Evolutionary conservation across 2,888 invertebrate species (phyloP), one percentile per base, ranked within the genome.

Genomic region (Macrosoma leucophasiata): DNA sequence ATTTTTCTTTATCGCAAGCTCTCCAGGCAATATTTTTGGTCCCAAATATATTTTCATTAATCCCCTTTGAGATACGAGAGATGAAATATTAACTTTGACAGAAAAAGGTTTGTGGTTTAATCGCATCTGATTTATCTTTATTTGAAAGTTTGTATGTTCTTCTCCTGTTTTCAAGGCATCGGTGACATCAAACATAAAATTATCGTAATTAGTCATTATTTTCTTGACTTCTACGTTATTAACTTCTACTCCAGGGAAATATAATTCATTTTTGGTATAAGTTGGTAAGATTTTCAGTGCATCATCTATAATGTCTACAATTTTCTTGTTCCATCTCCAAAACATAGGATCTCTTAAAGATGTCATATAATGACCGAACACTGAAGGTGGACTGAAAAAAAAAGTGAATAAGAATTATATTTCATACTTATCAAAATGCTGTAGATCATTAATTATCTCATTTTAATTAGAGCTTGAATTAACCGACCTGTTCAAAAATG

Each of bases 91-190:
- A 23, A 91, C 73, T 59, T 88, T 88, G 48, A 90, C 82, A 38
- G 81, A 82, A 77, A 92, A 93, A 4, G 89, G 88, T 49, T 91
- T 89, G 70, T 91, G 89, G 61, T 89, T 91, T 31, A 93, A 73
- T 52, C 92, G 89, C 36, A 85, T 72, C 62, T 92, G 91, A 23
- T 61, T 62, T 36, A 84, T 64, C 54, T 77, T 79, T 2, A 81
- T 70, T 49, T 79, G 76, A 33, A 76, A 75, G 13, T 65, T 62
- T 3, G 62, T 61, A 31, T 67, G 66, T 34, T 46, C 57, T 9
- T 56, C 52, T 18, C 56, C 57, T 43, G 63, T 55, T 59, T 69
- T 75, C n/a, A 84, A 71, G 43, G 87, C 87, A 52, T 89, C 88
- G 41, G 87, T 88, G 22, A 89, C 86, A 54, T 90, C 88, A 27